Evolutionary conservation across 2,888 invertebrate genomes (phyloP).

Genomic region (Rugalucina vietnamica): DNA sequence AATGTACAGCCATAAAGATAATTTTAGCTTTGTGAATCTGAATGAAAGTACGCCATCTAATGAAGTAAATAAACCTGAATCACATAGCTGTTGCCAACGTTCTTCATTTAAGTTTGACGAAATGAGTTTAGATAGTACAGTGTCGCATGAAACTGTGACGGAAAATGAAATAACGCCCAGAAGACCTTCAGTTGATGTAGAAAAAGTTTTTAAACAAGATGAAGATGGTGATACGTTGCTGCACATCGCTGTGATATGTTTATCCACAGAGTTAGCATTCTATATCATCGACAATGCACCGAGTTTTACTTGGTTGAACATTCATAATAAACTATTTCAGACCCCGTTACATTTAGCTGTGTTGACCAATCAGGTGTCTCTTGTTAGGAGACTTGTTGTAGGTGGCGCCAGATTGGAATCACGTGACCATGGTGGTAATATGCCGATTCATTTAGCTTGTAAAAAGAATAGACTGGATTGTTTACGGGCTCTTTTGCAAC

Average conservation of each 20-base stretch:
- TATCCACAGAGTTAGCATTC: background rate
- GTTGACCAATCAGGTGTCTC: constrained; percentile 23
- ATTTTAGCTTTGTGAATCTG: no score
- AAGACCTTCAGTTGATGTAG: no score
- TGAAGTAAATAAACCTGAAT: no score
- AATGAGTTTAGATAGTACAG: no score
- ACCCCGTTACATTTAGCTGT: constrained; percentile 46
- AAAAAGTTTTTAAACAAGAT: constrained; percentile 39
- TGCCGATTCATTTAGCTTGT: constrained; percentile 52
- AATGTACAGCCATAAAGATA: no score
- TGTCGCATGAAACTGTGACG: no score
- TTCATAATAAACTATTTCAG: constrained; percentile 33
- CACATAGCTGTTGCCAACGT: no score
- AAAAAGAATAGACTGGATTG: constrained; percentile 10
- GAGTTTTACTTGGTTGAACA: background rate
- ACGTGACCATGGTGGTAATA: constrained; percentile 46
- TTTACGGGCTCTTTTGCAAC: constrained; percentile 24
- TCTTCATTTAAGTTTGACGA: no score
- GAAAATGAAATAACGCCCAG: no score
- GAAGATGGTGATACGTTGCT: constrained; percentile 45
- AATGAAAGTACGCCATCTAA: no score
- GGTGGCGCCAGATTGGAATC: constrained; percentile 37
- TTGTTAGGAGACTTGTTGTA: constrained; percentile 26
- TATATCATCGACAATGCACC: constrained; percentile 6
- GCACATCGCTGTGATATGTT: constrained; percentile 39